These are phyloP conservation scores for Alcedo atthis DNA, from an alignment of 2,797 vertebrate species.

Conservation along the genomic window DNA sequence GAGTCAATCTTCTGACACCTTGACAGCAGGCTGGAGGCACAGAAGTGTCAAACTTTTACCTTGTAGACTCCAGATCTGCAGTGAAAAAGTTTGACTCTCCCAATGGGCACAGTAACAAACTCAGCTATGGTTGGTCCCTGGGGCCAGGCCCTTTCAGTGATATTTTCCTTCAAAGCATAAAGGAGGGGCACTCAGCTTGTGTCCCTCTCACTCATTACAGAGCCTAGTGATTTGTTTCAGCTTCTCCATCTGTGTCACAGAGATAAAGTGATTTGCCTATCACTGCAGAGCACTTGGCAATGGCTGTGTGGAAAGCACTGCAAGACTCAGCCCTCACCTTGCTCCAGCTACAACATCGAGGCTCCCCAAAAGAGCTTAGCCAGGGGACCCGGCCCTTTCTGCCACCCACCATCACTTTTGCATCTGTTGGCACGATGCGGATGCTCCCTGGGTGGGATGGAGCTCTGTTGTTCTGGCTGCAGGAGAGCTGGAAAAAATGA, in stretches of 20 bases:
- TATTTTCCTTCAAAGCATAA: not conserved
- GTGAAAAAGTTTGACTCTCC: not conserved
- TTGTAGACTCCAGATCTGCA: not conserved
- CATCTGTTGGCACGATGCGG: not conserved
- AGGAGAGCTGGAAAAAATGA: conserved; percentile 3
- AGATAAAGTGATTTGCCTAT: conserved; percentile 35
- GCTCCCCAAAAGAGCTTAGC: not conserved
- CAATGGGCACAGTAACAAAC: not conserved
- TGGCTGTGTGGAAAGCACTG: not conserved
- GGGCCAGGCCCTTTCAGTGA: not conserved
- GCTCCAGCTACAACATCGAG: not conserved
- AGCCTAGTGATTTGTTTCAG: conserved; percentile 29
- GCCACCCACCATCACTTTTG: not conserved
- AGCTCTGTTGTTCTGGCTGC: not conserved
- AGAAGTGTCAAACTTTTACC: not conserved
- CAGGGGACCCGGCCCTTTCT: not conserved
- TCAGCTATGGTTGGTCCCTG: not conserved
- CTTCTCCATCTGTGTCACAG: not conserved
- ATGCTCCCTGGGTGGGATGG: not conserved
- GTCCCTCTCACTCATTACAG: not conserved
- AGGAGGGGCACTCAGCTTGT: not conserved
- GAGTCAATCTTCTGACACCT: not conserved
- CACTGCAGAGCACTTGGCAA: not conserved
- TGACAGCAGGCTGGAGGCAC: not conserved
- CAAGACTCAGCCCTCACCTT: not conserved